Evolutionary conservation across 53 echinoderm and acorn worm species (phyloP), one percentile per base, ranked within the genome.

Genomic region (Zoroaster sp.): DNA sequence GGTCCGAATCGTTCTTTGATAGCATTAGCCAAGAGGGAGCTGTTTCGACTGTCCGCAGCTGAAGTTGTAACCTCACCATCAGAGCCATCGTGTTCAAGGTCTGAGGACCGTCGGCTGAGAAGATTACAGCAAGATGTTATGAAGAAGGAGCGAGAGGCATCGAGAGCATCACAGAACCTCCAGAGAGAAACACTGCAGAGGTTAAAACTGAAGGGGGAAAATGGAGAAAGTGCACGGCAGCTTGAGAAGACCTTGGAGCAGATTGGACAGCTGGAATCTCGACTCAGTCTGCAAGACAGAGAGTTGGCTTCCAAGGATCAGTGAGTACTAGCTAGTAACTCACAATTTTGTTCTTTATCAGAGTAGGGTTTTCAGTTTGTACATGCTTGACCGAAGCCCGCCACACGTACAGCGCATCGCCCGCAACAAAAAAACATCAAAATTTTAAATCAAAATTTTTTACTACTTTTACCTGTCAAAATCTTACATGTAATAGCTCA

Each of bases 131-230:
- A 72, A 4, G 86, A 52, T 71, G 66, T 81, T 15, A 23, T 40
- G 14, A 28, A 15, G 33, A 81, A 81, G 42, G 81, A 88, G 36
- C 66, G 77, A 21, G 77, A 88, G 66, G 88, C 66, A 35, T 68
- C 39, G 0, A 53, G 18, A 30, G 49, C 45, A 18, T 77, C 68
- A 20, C 75, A 67, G 28, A 63, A 4, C 31, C 76, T 81, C 28
- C 81, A 90, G 77, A 90, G 87, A 71, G 75, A 89, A 38, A 83
- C 81, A 9, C 75, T 78, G 46, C 94, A 88, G 40, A 82, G 87
- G 42, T 74, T 89, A 7, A 70, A 75, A 35, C 67, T 94, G 42
- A 83, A 89, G 52, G 71, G 89, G 13, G 78, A 93, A 35, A 89
- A 88, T 41, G 70, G 83, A 28, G 88, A 83, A 15, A 37, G 89